phyloP scores from a whole-genome alignment of 1,140 invertebrate genomes.

The Polypedilum vanderplanki region DNA sequence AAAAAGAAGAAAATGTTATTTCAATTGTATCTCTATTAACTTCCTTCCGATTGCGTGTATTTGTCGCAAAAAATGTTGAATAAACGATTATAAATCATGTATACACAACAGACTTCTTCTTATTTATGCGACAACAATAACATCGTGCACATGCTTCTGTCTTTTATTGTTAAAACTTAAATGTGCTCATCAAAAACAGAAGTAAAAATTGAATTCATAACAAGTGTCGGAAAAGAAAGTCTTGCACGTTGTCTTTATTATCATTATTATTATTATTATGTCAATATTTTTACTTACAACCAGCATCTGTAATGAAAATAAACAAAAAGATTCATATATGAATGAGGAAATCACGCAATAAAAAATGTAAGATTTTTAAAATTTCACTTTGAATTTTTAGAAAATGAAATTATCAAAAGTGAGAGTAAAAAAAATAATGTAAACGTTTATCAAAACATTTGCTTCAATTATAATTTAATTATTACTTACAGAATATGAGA shows the following conservation, averaged over 20 bases:
- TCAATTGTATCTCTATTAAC: neutral
- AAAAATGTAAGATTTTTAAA: neutral
- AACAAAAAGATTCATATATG: neutral
- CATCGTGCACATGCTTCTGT: neutral
- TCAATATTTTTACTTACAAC: conserved; percentile 21
- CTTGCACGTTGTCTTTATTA: too few relatives aligned
- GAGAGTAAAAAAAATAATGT: too few relatives aligned
- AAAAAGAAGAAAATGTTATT: conserved; percentile 27
- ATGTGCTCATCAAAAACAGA: neutral
- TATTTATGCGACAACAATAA: neutral
- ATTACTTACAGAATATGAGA: conserved; percentile 57
- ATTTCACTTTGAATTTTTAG: conserved; percentile 40
- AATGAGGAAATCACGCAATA: neutral
- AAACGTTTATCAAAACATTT: conserved; percentile 50
- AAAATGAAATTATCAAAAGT: too few relatives aligned
- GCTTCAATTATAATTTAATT: conserved; percentile 57
- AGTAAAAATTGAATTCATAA: neutral
- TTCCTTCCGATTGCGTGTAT: neutral
- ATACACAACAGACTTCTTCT: neutral
- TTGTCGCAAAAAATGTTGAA: neutral
- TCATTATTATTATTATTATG: neutral
- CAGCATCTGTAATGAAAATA: conserved; percentile 22
- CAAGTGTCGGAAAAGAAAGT: conserved; percentile 5
- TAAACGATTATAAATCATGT: too few relatives aligned
- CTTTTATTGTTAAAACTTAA: neutral